phyloP scores from a whole-genome alignment of 2,797 vertebrate genomes.

The Cyclopterus lumpus region DNA sequence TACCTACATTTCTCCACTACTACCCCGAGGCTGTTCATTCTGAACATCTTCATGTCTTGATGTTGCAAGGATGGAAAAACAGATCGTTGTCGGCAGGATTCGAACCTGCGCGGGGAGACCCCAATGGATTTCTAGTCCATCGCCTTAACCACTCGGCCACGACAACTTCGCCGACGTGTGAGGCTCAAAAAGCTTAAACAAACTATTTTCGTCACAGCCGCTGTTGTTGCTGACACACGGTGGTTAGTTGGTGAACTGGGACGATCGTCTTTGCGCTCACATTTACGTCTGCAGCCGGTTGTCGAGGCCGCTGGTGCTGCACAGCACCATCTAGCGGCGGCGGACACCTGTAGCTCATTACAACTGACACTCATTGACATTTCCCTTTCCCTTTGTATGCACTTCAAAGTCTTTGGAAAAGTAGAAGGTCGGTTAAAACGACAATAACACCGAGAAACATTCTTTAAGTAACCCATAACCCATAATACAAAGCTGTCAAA shows the following conservation, averaged over 20 bases:
- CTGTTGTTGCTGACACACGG: no score
- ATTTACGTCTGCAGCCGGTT: background rate
- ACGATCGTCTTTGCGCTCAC: background rate
- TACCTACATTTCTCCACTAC: background rate
- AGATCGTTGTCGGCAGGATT: conserved; percentile 78
- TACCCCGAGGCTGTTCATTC: background rate
- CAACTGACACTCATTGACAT: background rate
- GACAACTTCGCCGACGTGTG: conserved; percentile 47
- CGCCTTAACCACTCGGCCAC: conserved; percentile 84
- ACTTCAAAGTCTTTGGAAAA: background rate
- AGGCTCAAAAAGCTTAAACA: accelerated
- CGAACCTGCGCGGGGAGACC: conserved; percentile 82
- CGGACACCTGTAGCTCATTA: background rate
- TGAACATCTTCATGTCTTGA: no score
- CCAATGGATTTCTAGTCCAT: conserved; percentile 86
- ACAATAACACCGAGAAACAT: background rate
- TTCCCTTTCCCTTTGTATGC: background rate
- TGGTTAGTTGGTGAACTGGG: background rate
- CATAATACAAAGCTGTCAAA: background rate
- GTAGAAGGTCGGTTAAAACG: background rate
- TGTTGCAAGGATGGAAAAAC: background rate
- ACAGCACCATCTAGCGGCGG: background rate
- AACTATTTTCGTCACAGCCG: background rate
- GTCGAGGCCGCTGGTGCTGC: background rate
- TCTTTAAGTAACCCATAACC: background rate